Conservation (phyloP, 2,888 invertebrate genomes). For the Pammene aurita region DNA sequence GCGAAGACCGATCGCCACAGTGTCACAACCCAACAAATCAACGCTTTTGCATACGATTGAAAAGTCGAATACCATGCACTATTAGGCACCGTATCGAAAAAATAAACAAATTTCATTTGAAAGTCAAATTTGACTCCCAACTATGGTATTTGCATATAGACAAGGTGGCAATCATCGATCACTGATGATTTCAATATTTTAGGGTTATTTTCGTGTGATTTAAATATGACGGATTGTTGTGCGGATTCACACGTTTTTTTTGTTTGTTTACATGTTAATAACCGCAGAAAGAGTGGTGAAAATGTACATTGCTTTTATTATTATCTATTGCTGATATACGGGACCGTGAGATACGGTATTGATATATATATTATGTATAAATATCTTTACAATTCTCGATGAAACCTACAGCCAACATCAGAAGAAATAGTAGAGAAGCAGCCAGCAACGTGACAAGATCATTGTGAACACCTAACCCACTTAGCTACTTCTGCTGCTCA, state of each 20-base stretch:
- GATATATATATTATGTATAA: too few relatives aligned
- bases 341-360: background rate
- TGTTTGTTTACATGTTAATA: slow-evolving; percentile 20
- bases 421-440: too few relatives aligned
- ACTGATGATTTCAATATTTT: slow-evolving; percentile 67
- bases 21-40: slow-evolving; percentile 54
- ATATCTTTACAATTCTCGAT: too few relatives aligned
- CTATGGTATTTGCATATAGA: slow-evolving; percentile 78
- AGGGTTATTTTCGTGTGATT: slow-evolving; percentile 55
- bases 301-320: too few relatives aligned
- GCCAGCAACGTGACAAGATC: too few relatives aligned
- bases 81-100: slow-evolving; percentile 72
- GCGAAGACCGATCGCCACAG: slow-evolving; percentile 51
- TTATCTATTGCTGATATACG: background rate
- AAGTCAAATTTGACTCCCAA: slow-evolving; percentile 74
- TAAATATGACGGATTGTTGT: slow-evolving; percentile 51
- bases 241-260: slow-evolving; percentile 54
- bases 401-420: too few relatives aligned
- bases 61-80: slow-evolving; percentile 60
- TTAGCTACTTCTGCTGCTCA: too few relatives aligned
- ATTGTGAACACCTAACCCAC: too few relatives aligned
- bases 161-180: slow-evolving; percentile 72
- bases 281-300: background rate
- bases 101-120: slow-evolving; percentile 76
- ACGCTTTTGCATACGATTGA: slow-evolving; percentile 66